Evolutionary conservation across 2,888 invertebrate genomes (phyloP).

Genomic region (Himalopsyche japonica): DNA sequence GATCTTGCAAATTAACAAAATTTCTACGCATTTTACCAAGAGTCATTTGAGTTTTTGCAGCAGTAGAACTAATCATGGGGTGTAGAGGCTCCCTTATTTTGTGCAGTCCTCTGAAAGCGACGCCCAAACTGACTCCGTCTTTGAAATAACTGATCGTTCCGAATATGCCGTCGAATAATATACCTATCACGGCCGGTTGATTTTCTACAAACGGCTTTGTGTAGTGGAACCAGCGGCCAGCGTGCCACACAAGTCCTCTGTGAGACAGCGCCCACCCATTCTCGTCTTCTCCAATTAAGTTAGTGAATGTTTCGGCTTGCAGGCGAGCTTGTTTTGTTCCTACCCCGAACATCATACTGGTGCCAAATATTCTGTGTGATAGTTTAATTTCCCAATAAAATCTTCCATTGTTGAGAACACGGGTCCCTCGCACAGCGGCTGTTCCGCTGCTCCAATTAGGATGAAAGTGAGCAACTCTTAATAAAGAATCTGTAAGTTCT

Average conservation of each 20-base stretch:
- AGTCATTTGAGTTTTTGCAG: slow-evolving; percentile 75
- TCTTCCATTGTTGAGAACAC: slow-evolving; percentile 65
- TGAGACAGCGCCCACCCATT: slow-evolving; percentile 75
- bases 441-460: slow-evolving; percentile 78
- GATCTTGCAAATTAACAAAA: slow-evolving; percentile 70
- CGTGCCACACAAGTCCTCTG: slow-evolving; percentile 72
- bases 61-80: slow-evolving; percentile 73
- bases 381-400: slow-evolving; percentile 70
- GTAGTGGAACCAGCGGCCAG: slow-evolving; percentile 64
- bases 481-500: slow-evolving; percentile 60
- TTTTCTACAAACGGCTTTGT: slow-evolving; percentile 72
- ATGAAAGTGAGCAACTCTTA: slow-evolving; percentile 69
- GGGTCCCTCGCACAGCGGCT: slow-evolving; percentile 69
- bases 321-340: slow-evolving; percentile 62
- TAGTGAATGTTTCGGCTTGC: slow-evolving; percentile 69
- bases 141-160: slow-evolving; percentile 74
- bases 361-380: slow-evolving; percentile 70
- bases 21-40: slow-evolving; percentile 63
- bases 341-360: slow-evolving; percentile 76
- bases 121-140: slow-evolving; percentile 68
- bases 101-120: slow-evolving; percentile 70
- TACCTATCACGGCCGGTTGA: slow-evolving; percentile 67
- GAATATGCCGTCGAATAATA: slow-evolving; percentile 69
- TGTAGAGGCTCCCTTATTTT: slow-evolving; percentile 66
- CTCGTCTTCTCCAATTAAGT: slow-evolving; percentile 71